Evolutionary conservation across 2,797 vertebrate genomes (phyloP).

Genomic region (Tangara arthus): DNA sequence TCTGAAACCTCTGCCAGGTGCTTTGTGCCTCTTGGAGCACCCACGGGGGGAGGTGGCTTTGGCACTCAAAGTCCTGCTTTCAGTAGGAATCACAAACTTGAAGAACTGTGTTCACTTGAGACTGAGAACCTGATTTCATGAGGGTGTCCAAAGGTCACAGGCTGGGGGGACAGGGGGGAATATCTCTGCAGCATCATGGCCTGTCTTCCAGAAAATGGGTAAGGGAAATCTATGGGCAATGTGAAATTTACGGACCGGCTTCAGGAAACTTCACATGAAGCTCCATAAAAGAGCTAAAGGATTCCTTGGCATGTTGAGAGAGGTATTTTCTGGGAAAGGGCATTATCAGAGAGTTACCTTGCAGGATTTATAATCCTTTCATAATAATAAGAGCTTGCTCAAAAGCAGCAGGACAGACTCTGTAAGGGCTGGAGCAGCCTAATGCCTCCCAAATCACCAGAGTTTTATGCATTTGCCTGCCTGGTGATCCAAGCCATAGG

Average conservation of each 20-base stretch:
- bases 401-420: background rate
- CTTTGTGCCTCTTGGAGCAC: background rate
- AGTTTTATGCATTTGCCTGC: background rate
- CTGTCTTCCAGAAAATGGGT: background rate
- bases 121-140: background rate
- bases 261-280: background rate
- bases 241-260: background rate
- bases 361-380: background rate
- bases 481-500: background rate
- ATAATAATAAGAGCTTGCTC: background rate
- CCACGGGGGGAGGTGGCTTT: background rate
- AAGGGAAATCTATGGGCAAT: background rate
- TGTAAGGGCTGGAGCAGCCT: background rate
- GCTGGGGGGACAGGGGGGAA: background rate
- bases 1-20: accelerated
- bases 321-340: constrained; percentile 9
- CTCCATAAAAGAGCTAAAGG: background rate
- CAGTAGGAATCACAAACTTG: background rate
- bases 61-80: background rate
- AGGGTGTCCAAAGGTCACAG: background rate
- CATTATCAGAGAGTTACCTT: background rate
- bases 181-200: background rate
- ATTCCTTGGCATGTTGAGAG: background rate
- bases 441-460: background rate
- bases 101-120: background rate